Conservation (phyloP, 2,797 vertebrate species). For the Acipenser ruthenus region DNA sequence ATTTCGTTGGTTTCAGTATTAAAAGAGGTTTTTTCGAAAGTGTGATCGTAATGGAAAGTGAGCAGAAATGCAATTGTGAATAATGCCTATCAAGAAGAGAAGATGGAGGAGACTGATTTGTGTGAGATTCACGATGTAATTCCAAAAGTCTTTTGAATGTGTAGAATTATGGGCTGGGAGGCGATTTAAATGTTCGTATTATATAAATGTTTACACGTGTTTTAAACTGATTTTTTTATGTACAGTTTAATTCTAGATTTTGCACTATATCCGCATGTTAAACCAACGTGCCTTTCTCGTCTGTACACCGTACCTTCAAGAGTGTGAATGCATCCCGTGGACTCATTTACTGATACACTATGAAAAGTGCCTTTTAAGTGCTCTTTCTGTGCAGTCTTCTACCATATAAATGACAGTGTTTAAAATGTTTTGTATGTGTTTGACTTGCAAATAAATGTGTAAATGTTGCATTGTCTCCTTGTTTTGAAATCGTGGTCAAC, state of each 20-base stretch:
- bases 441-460: conserved; percentile 36
- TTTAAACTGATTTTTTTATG: conserved; percentile 28
- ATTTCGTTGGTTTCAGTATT: conserved; percentile 1
- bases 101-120: neutral
- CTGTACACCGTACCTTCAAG: conserved; percentile 28
- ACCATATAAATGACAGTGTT: conserved; percentile 55
- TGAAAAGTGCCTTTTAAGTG: conserved; percentile 19
- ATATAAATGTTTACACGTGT: conserved; percentile 30
- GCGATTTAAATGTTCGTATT: conserved; percentile 16
- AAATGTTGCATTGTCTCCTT: neutral
- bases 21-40: conserved; percentile 28
- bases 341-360: conserved; percentile 19
- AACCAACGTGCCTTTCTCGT: conserved; percentile 31
- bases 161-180: neutral
- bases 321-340: neutral
- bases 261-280: conserved; percentile 41
- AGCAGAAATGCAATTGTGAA: conserved; percentile 11
- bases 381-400: conserved; percentile 30
- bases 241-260: conserved; percentile 32
- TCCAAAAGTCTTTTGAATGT: conserved; percentile 1
- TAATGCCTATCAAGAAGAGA: too few relatives aligned
- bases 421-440: conserved; percentile 37
- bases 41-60: conserved; percentile 33
- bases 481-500: neutral
- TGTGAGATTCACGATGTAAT: conserved; percentile 4